phyloP scores from a whole-genome alignment of 2,888 invertebrate species.

The Ashinkailepas kermadecensis region DNA sequence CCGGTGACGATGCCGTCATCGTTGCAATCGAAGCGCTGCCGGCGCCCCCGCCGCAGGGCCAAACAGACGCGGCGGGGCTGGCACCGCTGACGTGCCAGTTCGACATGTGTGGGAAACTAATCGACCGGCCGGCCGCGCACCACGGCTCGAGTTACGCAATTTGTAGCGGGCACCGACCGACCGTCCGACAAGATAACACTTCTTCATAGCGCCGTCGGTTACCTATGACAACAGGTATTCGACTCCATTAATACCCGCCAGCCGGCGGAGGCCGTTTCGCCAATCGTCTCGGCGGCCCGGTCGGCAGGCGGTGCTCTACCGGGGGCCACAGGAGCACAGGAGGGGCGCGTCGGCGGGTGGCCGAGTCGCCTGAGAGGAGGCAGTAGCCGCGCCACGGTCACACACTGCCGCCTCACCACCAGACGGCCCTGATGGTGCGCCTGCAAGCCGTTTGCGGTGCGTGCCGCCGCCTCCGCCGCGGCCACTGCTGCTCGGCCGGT shows the following conservation, averaged over 20 bases:
- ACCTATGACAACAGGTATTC: conserved; percentile 19
- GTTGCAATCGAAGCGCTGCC: not conserved
- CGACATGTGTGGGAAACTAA: not conserved
- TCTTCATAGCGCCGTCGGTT: conserved; percentile 1
- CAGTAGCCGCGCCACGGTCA: not conserved
- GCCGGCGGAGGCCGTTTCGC: not conserved
- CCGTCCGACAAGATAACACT: not conserved
- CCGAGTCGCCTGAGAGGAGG: not conserved
- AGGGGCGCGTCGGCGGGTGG: not conserved
- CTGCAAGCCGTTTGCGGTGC: not conserved
- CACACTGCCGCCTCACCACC: not conserved
- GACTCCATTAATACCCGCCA: not conserved
- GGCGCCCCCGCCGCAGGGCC: not conserved
- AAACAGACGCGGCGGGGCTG: not conserved
- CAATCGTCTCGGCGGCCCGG: too few relatives aligned
- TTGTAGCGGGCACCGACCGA: not conserved
- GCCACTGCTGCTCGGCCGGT: not conserved
- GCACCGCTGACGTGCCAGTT: not conserved
- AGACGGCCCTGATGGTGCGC: not conserved
- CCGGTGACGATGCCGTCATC: not conserved
- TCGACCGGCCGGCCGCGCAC: not conserved
- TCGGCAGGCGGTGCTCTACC: too few relatives aligned
- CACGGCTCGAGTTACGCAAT: not conserved
- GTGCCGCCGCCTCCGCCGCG: not conserved
- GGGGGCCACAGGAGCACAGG: too few relatives aligned